Percentiles rank a stretch among this genome's conserved stretches.
These are phyloP conservation scores for Scolanthus callimorphus DNA, from an alignment of 92 coral and sea anemone genomes.

Conservation along the genomic window DNA sequence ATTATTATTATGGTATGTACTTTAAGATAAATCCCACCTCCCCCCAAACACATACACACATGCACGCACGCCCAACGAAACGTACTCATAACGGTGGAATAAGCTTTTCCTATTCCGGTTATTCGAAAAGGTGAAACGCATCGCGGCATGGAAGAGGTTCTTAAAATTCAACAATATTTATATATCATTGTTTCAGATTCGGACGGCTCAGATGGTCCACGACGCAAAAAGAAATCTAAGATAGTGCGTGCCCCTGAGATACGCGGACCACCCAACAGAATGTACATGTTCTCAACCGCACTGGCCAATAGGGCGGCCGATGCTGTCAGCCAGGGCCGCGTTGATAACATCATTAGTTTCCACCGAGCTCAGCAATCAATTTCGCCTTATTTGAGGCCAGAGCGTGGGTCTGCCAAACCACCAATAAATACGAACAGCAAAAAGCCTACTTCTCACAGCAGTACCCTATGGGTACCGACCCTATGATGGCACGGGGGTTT, in stretches of 20 bases:
- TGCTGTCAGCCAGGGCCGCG: slow-evolving; percentile 86
- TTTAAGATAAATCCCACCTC: too few relatives aligned
- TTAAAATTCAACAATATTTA: too few relatives aligned
- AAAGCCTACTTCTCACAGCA: slow-evolving; percentile 67
- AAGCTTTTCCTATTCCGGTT: too few relatives aligned
- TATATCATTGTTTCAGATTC: slow-evolving; percentile 53
- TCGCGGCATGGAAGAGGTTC: too few relatives aligned
- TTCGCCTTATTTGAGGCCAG: slow-evolving; percentile 69
- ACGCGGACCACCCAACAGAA: slow-evolving; percentile 75
- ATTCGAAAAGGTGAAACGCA: too few relatives aligned
- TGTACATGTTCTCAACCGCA: slow-evolving; percentile 93
- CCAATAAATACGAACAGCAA: slow-evolving; percentile 66
- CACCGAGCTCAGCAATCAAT: slow-evolving; percentile 90
- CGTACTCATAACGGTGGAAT: too few relatives aligned
- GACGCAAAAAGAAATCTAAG: slow-evolving; percentile 58
- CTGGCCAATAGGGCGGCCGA: slow-evolving; percentile 98
- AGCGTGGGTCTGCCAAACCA: slow-evolving; percentile 32
- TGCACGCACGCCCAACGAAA: too few relatives aligned
- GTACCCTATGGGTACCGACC: slow-evolving; percentile 31
- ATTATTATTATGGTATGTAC: too few relatives aligned
- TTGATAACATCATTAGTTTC: slow-evolving; percentile 72
- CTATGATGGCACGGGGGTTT: slow-evolving; percentile 51
- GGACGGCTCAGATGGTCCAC: slow-evolving; percentile 91
- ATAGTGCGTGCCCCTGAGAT: slow-evolving; percentile 54
- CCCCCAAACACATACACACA: too few relatives aligned